Conservation (phyloP, 2,113 vertebrate genomes). For the Catharus bicknelli region DNA sequence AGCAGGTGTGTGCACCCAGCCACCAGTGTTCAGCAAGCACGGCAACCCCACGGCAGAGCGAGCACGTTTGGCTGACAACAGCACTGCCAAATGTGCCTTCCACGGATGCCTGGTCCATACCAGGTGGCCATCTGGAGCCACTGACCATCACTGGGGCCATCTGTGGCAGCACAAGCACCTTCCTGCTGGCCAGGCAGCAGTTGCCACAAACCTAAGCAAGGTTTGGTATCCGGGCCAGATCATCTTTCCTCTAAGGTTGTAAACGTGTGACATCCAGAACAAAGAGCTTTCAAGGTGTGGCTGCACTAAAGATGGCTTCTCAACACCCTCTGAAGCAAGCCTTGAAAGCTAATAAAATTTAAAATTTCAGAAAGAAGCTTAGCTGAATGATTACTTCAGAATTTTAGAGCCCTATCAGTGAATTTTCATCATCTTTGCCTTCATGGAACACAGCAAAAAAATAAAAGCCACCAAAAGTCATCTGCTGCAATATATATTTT, state of each 20-base stretch:
- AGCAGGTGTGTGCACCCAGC: rapidly evolving
- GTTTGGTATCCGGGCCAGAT: neutral
- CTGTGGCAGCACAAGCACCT: neutral
- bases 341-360: neutral
- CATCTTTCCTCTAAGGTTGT: neutral
- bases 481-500: constrained; percentile 96
- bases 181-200: neutral
- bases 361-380: neutral
- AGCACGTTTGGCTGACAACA: neutral
- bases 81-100: neutral
- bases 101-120: rapidly evolving
- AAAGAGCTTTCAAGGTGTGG: neutral
- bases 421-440: neutral
- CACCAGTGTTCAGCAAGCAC: neutral
- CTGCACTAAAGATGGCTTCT: neutral
- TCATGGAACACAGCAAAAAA: neutral
- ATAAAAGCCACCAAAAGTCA: constrained; percentile 51
- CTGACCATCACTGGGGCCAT: neutral
- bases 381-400: neutral
- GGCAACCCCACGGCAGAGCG: rapidly evolving
- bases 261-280: neutral
- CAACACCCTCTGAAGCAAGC: neutral
- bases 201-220: neutral
- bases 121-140: constrained; percentile 7
- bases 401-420: neutral